Conservation (phyloP, 2,113 vertebrate species). For the Clarias macrocephalus region DNA sequence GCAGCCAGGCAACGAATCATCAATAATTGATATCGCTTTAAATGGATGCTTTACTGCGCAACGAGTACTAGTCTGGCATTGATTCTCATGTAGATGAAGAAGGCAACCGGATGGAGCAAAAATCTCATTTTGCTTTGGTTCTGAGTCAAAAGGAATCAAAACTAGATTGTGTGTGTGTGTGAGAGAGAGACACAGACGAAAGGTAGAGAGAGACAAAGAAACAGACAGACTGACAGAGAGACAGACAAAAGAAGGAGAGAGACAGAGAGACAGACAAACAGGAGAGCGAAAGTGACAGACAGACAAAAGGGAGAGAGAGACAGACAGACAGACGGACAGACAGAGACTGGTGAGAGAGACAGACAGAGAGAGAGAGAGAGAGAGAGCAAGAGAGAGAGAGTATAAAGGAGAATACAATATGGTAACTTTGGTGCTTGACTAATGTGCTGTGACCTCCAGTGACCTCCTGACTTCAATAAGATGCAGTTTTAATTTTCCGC, state of each 20-base stretch:
- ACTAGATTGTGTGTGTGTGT: neutral
- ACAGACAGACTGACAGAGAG: neutral
- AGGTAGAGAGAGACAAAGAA: neutral
- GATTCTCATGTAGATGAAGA: neutral
- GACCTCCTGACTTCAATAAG: neutral
- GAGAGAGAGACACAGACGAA: neutral
- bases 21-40: neutral
- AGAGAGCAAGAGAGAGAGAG: neutral
- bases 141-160: neutral
- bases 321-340: neutral
- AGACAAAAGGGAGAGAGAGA: neutral
- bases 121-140: neutral
- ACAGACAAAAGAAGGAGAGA: neutral
- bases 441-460: constrained; percentile 4
- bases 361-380: neutral
- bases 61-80: neutral
- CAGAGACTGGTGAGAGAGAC: neutral
- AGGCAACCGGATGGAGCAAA: neutral
- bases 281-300: too few relatives aligned
- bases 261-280: neutral
- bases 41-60: neutral
- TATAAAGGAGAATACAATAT: neutral
- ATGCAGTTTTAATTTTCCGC: constrained; percentile 9
- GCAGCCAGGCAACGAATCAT: neutral
- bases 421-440: neutral